These are phyloP conservation scores for Mnemiopsis leidyi DNA, from an alignment of 37 sponge, comb jelly and placozoan species.

Conservation along the genomic window DNA sequence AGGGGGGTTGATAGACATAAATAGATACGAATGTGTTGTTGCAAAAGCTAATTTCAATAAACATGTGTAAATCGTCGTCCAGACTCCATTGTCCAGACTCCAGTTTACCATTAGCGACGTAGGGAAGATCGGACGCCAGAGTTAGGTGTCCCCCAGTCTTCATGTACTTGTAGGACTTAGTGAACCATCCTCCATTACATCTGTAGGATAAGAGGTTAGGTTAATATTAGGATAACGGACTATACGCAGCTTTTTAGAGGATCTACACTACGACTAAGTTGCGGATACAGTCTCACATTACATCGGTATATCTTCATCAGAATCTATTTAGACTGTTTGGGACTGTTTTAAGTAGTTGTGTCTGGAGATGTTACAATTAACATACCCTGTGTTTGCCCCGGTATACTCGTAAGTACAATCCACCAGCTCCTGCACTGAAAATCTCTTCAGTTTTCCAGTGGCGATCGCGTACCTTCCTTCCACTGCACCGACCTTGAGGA, in stretches of 20 bases:
- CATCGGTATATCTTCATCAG: no score
- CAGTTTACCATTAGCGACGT: not conserved
- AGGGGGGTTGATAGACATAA: not conserved
- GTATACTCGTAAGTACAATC: constrained; percentile 23
- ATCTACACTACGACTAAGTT: no score
- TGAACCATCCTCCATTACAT: not conserved
- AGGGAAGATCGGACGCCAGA: not conserved
- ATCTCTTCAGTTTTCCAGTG: not conserved
- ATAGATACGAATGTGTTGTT: no score
- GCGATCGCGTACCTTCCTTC: not conserved
- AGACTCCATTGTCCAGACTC: not conserved
- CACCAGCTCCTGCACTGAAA: constrained; percentile 27
- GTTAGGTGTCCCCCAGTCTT: not conserved
- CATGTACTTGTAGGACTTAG: constrained; percentile 36
- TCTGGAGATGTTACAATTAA: no score
- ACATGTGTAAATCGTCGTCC: no score
- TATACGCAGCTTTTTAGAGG: no score
- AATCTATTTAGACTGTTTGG: no score
- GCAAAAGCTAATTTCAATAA: no score
- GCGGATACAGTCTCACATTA: no score
- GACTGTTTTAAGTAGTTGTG: no score
- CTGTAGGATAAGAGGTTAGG: no score
- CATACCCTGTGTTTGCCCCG: not conserved
- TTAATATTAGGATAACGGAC: no score
- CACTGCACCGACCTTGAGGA: not conserved